Evolutionary conservation across 2,113 vertebrate species (phyloP).

Genomic region (Rhagologus leucostigma): DNA sequence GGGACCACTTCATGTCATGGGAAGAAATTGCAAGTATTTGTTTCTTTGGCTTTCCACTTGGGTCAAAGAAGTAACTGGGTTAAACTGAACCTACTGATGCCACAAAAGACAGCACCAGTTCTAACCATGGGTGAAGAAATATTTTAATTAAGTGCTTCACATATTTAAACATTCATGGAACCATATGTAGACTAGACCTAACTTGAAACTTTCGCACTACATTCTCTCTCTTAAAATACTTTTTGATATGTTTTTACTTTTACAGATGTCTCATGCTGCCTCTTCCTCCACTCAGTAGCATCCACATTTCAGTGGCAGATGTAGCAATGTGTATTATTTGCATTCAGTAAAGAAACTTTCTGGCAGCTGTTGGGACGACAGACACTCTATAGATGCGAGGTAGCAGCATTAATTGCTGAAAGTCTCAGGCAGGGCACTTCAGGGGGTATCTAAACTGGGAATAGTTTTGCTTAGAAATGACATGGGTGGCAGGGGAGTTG

Average conservation of each 20-base stretch:
- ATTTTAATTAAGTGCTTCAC: background rate
- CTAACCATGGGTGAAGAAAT: background rate
- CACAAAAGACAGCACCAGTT: background rate
- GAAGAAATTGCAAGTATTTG: background rate
- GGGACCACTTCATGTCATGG: background rate
- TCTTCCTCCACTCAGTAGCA: background rate
- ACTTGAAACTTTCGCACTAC: background rate
- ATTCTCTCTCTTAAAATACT: background rate
- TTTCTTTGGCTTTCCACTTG: background rate
- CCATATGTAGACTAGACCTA: background rate
- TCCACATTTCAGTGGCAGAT: background rate
- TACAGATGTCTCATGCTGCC: background rate
- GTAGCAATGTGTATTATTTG: background rate
- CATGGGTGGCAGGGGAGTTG: constrained; percentile 39
- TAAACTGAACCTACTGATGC: background rate
- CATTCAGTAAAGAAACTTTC: background rate
- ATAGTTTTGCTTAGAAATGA: constrained; percentile 29
- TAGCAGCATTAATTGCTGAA: background rate
- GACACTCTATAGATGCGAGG: background rate
- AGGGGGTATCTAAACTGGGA: background rate
- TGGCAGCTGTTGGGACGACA: background rate
- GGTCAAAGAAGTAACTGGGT: background rate
- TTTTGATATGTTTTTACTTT: background rate
- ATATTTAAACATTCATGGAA: background rate
- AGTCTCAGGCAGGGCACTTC: constrained; percentile 33